Percentiles rank a stretch among this genome's conserved stretches.
Evolutionary conservation across 64 coral and sea anemone species (phyloP).

Genomic region (Montipora efflorescens): DNA sequence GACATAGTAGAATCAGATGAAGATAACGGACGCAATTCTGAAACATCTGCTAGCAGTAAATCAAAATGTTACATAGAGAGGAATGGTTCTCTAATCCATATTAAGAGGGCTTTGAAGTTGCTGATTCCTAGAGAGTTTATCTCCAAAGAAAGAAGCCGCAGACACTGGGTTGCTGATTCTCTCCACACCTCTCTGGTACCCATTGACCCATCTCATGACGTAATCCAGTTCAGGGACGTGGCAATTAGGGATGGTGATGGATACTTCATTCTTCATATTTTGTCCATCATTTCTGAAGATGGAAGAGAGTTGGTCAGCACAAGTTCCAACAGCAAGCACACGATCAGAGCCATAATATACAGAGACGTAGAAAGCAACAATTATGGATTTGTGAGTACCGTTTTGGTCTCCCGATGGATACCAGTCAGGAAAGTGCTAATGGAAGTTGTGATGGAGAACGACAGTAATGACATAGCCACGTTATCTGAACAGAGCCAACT

Average conservation of each 20-base stretch:
- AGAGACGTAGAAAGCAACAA: constrained; percentile 10
- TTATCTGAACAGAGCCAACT: constrained; percentile 16
- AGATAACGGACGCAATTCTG: not conserved
- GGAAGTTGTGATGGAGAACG: not conserved
- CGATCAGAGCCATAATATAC: constrained; percentile 1
- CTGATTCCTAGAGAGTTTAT: constrained; percentile 13
- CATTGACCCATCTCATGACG: constrained; percentile 19
- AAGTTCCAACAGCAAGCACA: not conserved
- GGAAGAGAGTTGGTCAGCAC: constrained; percentile 8
- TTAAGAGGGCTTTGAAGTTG: constrained; percentile 20
- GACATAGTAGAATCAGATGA: constrained; percentile 4
- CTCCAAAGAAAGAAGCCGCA: constrained; percentile 27
- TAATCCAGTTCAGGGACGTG: not conserved
- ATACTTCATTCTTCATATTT: constrained; percentile 10
- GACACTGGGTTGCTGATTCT: constrained; percentile 11
- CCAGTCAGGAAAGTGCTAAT: not conserved
- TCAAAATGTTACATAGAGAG: constrained; percentile 16
- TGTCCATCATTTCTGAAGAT: constrained; percentile 8
- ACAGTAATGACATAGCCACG: not conserved
- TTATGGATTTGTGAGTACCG: not conserved
- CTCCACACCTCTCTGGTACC: constrained; percentile 17
- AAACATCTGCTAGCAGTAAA: constrained; percentile 4
- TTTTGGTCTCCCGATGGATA: not conserved
- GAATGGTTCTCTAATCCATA: constrained; percentile 5
- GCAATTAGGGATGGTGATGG: not conserved